Conservation (phyloP, 1,140 invertebrate species). For the Drosophila bocqueti region DNA sequence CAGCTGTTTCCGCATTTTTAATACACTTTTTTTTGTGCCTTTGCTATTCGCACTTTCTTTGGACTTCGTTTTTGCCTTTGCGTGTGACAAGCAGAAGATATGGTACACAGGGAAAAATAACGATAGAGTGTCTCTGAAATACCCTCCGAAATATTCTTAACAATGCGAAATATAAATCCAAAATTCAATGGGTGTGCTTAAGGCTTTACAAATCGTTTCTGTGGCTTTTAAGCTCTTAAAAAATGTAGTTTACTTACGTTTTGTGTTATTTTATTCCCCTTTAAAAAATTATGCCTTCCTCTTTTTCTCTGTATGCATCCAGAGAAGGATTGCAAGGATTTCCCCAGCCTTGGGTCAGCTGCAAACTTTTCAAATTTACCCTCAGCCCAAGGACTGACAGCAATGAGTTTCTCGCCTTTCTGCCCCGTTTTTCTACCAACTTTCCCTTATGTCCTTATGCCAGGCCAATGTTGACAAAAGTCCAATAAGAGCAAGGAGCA, state of each 20-base stretch:
- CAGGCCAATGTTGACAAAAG: slow-evolving; percentile 73
- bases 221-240: background rate
- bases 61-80: slow-evolving; percentile 54
- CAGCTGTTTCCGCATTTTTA: slow-evolving; percentile 83
- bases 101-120: slow-evolving; percentile 3
- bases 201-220: background rate
- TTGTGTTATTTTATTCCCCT: background rate
- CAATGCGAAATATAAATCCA: background rate
- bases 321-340: slow-evolving; percentile 57
- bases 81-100: slow-evolving; percentile 57
- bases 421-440: slow-evolving; percentile 33
- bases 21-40: slow-evolving; percentile 65
- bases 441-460: slow-evolving; percentile 20
- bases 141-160: no score
- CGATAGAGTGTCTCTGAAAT: background rate
- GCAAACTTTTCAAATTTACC: slow-evolving; percentile 79
- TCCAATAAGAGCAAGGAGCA: slow-evolving; percentile 70
- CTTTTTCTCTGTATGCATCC: background rate
- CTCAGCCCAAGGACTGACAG: slow-evolving; percentile 60
- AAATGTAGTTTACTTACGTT: no score
- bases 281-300: background rate
- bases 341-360: slow-evolving; percentile 47
- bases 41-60: slow-evolving; percentile 52
- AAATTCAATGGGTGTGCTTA: background rate
- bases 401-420: slow-evolving; percentile 77